A percentile compares a stretch with the other conserved stretches of the same genome.
These are phyloP conservation scores for Monodelphis domestica DNA, from an alignment of 2,797 vertebrate genomes.

Conservation along the genomic window DNA sequence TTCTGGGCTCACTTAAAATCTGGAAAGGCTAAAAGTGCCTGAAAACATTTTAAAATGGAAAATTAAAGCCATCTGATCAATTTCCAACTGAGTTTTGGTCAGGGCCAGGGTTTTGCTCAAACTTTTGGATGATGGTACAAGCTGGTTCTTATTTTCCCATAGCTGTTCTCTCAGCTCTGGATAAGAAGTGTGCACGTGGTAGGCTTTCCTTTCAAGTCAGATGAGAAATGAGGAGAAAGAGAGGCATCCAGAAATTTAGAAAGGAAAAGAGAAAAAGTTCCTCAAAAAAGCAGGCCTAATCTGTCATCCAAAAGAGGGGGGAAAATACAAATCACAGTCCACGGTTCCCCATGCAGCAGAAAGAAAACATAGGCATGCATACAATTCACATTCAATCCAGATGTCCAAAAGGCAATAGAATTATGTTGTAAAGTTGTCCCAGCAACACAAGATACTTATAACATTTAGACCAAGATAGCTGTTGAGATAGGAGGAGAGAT, in stretches of 20 bases:
- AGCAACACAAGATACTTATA: conserved; percentile 60
- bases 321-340: conserved; percentile 47
- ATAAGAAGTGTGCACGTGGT: not conserved
- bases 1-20: conserved; percentile 51
- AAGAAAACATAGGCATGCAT: conserved; percentile 26
- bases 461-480: conserved; percentile 23
- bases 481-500: conserved; percentile 23
- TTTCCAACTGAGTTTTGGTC: conserved; percentile 67
- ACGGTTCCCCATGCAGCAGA: conserved; percentile 41
- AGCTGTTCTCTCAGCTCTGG: conserved; percentile 69
- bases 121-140: not conserved
- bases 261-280: conserved; percentile 38
- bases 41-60: conserved; percentile 68
- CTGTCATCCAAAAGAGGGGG: conserved; percentile 44
- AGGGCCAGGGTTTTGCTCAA: conserved; percentile 61
- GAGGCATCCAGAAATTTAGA: conserved; percentile 65
- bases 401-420: conserved; percentile 63
- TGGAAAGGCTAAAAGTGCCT: conserved; percentile 47
- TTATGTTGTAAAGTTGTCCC: conserved; percentile 58
- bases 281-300: not conserved
- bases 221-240: conserved; percentile 62
- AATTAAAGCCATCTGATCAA: conserved; percentile 64
- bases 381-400: conserved; percentile 64
- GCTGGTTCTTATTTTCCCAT: conserved; percentile 76
- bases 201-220: conserved; percentile 69